Base-by-base conservation (phyloP, 2,797 vertebrate genomes). In the Apogon hyalosoma region DNA sequence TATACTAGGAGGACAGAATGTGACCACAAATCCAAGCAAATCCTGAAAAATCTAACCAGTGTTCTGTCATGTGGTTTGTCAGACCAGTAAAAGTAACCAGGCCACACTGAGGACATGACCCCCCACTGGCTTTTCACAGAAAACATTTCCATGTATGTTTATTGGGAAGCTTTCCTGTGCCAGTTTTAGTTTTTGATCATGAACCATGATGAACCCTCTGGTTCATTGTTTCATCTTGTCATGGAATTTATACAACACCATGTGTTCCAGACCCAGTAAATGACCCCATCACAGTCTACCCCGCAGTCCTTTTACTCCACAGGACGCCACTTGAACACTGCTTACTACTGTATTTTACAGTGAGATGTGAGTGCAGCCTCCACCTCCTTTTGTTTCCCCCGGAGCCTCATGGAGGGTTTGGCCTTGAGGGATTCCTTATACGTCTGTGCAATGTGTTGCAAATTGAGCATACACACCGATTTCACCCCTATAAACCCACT, bases 261-360 rank as follows among this genome's bases (percentile, higher is more conserved):
- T 57, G 65, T 86, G 76, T 69, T 43, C 40, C 61, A 11, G 45
- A 52, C 19, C 45, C 40, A 70, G 55, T 83, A 77, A 60, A 28
- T 31, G 52, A 13, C 63, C 62, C 46, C 51, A 19, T 63, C 78
- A 57, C 31, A 69, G 47, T 51, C 62, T 33, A 16, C 49, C 43
- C 16, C 16, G 53, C 8, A 7, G 53, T 51, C 81, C 82, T 85
- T 80, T 79, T 42, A 64, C 65, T 13, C 56, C 28, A 0, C 55
- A 31, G 79, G 85, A 92, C 90, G 81, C 87, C 91, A 72, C 80
- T 80, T 74, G 64, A 75, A 79, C 89, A 90, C 90, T 85, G 88
- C 79, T 84, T 85, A 82, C 91, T 93, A 93, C 92, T 92, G 21
- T 24, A 24, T 24, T 24, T 93, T 90, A 68, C 89, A 88, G 78